Evolutionary conservation across 2,113 vertebrate genomes (phyloP), one percentile per base, ranked within the genome.

Genomic region (Acrocephalus kingi): DNA sequence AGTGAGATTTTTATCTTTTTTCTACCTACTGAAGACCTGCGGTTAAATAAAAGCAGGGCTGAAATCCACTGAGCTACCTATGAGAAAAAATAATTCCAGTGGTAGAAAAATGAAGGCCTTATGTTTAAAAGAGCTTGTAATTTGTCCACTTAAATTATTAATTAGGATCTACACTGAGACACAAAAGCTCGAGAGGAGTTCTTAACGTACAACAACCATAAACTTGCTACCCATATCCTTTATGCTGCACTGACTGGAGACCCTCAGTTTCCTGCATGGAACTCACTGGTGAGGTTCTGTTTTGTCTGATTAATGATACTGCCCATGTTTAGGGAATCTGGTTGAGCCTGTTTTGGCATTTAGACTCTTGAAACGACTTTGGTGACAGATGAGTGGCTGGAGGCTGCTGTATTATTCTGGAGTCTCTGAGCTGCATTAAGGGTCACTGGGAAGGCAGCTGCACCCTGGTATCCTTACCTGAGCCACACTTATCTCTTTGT

Each of bases 1-100:
- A 92, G 83, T 84, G 76, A 81, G 79, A 84, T 89, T 93, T 93
- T 93, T 84, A 61, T 81, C 48, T 37, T 52, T 52, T 69, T 74
- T 81, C 72, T 78, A 11, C 24, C 24, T 71, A 27, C 41, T 77
- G 59, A 69, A 93, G 24, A 72, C 45, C n/a, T 78, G 19, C 23
- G 15, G 28, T 74, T 58, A 89, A 90, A 88, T 33, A 30, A 91
- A 95, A 90, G 62, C 13, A 71, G 46, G 55, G 22, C 22, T 71
- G 39, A 89, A 68, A 92, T 87, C 35, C 49, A 81, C 30, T 59
- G 39, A 81, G 9, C n/a, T 79, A 61, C 13, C 9, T 64, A 15
- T 28, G 33, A 77, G 30, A 67, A 35, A 87, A 74, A 92, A 63
- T 12, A 83, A 73, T 49, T 51, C 31, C 58, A 87, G 20, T 41